These are phyloP conservation scores for Ctenopoma kingsleyae DNA, from an alignment of 2,797 vertebrate genomes.

Conservation along the genomic window DNA sequence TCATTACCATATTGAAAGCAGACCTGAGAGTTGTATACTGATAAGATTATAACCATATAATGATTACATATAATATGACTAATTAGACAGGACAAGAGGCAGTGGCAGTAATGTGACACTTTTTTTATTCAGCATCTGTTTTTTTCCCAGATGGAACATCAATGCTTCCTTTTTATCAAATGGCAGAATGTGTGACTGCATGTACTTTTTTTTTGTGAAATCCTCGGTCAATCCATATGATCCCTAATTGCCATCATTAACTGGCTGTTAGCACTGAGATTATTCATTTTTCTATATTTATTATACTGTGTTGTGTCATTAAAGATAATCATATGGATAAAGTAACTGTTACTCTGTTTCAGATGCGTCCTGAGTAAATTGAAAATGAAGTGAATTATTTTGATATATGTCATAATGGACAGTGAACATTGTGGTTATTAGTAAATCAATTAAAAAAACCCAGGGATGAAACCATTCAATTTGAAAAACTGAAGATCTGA, in stretches of 20 bases:
- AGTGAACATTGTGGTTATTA: conserved; percentile 1
- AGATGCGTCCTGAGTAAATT: background rate
- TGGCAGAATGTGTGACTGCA: conserved; percentile 12
- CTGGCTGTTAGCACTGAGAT: conserved; percentile 43
- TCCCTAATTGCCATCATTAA: conserved; percentile 66
- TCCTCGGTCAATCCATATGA: conserved; percentile 39
- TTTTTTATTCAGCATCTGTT: conserved; percentile 52
- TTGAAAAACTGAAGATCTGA: too few relatives aligned
- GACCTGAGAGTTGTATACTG: conserved; percentile 61
- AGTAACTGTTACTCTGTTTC: conserved; percentile 20
- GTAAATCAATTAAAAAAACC: background rate
- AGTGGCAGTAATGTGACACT: conserved; percentile 42
- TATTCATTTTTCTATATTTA: conserved; percentile 49
- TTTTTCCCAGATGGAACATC: conserved; percentile 51
- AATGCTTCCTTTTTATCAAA: conserved; percentile 55
- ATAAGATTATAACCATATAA: conserved; percentile 56
- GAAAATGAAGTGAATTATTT: conserved; percentile 26
- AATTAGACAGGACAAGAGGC: conserved; percentile 68
- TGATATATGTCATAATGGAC: conserved; percentile 13
- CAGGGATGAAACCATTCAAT: too few relatives aligned
- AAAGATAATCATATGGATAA: conserved; percentile 40
- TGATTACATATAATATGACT: conserved; percentile 70
- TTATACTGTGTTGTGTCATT: conserved; percentile 55
- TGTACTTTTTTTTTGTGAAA: too few relatives aligned
- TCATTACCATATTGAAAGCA: conserved; percentile 58